Evolutionary conservation across 2,888 invertebrate genomes (phyloP), one percentile per base, ranked within the genome.

Genomic region (Fabriciana adippe): DNA sequence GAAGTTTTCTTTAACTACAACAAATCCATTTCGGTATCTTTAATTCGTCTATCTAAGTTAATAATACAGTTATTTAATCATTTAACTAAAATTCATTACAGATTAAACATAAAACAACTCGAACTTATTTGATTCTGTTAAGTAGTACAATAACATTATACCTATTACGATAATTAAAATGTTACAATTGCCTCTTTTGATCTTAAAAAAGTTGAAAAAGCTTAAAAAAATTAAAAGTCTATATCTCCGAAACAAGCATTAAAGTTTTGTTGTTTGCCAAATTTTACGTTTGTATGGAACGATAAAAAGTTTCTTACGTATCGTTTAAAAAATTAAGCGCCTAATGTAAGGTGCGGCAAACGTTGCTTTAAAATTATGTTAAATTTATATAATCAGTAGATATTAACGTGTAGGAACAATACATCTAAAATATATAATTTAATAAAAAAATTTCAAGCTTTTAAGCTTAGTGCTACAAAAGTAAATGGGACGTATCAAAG

Each of bases 1-100:
- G 55, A 66, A 64, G 60, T 63, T 66, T 66, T 70, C 63, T 67
- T 59, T 60, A 64, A 55, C 63, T 56, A 51, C 51, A 67, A 65
- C 41, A 35, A 63, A 63, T 63, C 47, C 54, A 63, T 70, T 66
- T 66, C 51, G 35, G 18, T 56, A 16, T 54, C 51, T 60, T 59
- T 53, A 64, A 51, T 31, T 53, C 65, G 6, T 35, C 41, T 61
- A 15, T 35, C 41, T 61, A 18, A 16, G 6, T 50, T 41, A 21
- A 50, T 48, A 26, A 18, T 8, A 35, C 8, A 21, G 13, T 3
- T 26, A 61, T 41, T 35, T 41, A 51, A 51, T 14, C 51, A 31
- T 16, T 16, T 8, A 51, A n/a, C 6, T n/a, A 50, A 13, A 50
- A 50, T 50, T 6, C 5, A 50, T n/a, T 31, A 0, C 13, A 53